Base-by-base conservation (phyloP, 2,797 vertebrate genomes). In the Tinamus major region DNA sequence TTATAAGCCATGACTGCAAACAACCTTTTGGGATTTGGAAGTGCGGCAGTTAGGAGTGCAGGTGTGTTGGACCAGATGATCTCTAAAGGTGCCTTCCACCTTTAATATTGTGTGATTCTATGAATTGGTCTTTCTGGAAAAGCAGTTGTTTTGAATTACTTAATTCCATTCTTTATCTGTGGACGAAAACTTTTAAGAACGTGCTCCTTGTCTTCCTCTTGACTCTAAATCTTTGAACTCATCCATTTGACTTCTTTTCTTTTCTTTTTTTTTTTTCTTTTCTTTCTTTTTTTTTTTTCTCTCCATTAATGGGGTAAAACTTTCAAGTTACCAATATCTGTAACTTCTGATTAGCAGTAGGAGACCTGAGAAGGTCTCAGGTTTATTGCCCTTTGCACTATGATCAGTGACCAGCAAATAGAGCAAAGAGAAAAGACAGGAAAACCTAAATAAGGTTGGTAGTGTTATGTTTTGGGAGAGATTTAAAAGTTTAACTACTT, bases 21-120 rank as follows among this genome's bases (percentile, higher is more conserved):
- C 44, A 18, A 58, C 81, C 65, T 75, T 55, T 65, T 23, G 44
- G 46, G 83, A 78, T 89, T 85, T 39, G 85, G n/a, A 55, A 55
- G 10, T 87, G 61, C 29, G 48, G 24, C 21, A 58, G 3, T 75
- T 78, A 37, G 37, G 14, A 8, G 17, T 44, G 17, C 42, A 17
- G 17, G 16, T 17, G 16, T 13, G 17, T 44, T 44, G 42, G 8
- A 4, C 42, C 18, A 44, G 42, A 44, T 44, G 42, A 44, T 44
- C 42, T 18, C 42, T 44, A 44, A 44, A 44, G 17, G 42, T 44
- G 16, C 42, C 42, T 44, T 44, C 42, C 42, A 18, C 8, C 17
- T 15, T 44, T 44, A 44, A 44, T 7, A 44, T 44, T 44, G 7
- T 6, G 42, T 44, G 14, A 44, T 15, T 44, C 42, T 44, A 17